phyloP scores from a whole-genome alignment of 2,113 vertebrate species.

The Dermatemys mawii region DNA sequence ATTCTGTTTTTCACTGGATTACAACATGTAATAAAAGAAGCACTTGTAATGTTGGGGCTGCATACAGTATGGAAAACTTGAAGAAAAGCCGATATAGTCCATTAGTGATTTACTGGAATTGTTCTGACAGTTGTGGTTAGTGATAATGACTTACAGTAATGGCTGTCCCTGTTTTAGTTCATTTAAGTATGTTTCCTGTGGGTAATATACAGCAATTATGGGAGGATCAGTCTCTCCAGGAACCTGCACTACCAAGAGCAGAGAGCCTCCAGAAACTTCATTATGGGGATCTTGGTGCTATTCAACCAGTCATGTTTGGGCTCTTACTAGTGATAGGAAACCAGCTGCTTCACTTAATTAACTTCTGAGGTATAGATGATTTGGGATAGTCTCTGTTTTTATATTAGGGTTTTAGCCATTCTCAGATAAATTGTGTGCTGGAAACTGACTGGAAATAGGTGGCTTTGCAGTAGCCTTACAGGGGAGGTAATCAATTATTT shows the following conservation, averaged over 20 bases:
- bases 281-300: not conserved
- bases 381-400: not conserved
- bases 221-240: conserved; percentile 38
- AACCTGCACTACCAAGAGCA: not conserved
- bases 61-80: not conserved
- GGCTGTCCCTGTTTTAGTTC: conserved; percentile 33
- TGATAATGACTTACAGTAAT: conserved; percentile 78
- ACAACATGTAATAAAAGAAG: not conserved
- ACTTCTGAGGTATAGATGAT: not conserved
- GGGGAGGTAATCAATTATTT: too few relatives aligned
- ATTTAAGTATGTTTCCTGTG: conserved; percentile 44
- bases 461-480: not conserved
- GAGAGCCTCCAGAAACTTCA: not conserved
- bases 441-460: conserved; percentile 1
- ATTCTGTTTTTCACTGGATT: not conserved
- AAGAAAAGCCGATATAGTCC: conserved; percentile 59
- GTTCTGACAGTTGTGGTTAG: conserved; percentile 75
- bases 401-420: not conserved
- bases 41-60: not conserved
- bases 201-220: conserved; percentile 63
- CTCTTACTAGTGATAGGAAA: not conserved
- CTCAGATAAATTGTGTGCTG: not conserved
- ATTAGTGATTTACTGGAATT: conserved; percentile 81
- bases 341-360: not conserved
- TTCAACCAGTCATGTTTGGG: not conserved